Evolutionary conservation across 2,888 invertebrate species (phyloP).

Genomic region (Plebejus argus): DNA sequence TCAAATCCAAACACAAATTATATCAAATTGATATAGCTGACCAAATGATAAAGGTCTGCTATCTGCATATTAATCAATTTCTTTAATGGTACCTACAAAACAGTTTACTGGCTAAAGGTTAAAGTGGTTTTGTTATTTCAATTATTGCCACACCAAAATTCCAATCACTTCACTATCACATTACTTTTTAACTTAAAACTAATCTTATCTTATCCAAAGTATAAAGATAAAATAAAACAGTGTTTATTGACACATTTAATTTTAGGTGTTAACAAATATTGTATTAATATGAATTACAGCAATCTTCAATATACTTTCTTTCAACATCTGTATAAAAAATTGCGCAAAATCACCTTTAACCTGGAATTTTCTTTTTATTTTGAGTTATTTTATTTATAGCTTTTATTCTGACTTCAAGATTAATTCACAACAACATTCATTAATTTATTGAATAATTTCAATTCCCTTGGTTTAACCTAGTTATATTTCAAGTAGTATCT

Average conservation of each 20-base stretch:
- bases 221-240: conserved; percentile 30
- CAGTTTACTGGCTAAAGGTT: neutral
- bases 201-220: conserved; percentile 29
- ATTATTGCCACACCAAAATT: neutral
- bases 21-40: neutral
- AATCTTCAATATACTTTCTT: neutral
- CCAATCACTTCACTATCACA: neutral
- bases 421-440: too few species aligned
- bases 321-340: too few species aligned
- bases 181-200: conserved; percentile 8
- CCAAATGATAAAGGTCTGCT: neutral
- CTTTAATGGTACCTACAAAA: neutral
- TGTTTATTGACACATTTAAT: neutral
- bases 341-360: too few species aligned
- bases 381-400: too few species aligned
- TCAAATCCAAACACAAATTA: neutral
- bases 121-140: neutral
- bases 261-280: neutral
- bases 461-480: too few species aligned
- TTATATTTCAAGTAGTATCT: too few species aligned
- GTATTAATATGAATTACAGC: neutral
- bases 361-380: too few species aligned
- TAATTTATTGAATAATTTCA: too few species aligned
- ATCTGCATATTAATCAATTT: neutral
- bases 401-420: too few species aligned